Conservation (phyloP, 2,113 vertebrate genomes). For the Synchiropus splendidus region DNA sequence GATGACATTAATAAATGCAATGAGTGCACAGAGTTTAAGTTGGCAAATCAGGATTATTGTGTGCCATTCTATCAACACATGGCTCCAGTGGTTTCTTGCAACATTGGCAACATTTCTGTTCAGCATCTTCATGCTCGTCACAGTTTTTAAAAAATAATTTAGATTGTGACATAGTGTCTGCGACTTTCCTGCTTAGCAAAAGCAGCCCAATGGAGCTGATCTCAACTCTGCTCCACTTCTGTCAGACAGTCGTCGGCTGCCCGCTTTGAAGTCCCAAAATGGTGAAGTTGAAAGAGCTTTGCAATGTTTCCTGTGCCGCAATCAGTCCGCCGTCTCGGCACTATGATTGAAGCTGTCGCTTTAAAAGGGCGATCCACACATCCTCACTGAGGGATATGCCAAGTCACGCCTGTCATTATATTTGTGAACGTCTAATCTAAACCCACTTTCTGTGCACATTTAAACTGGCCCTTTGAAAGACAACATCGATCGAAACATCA, state of each 20-base stretch:
- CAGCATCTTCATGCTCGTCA: too few species aligned
- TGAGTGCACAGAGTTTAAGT: too few species aligned
- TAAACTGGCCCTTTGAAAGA: background rate
- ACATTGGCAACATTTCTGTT: too few species aligned
- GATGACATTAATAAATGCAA: too few species aligned
- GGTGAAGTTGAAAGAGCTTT: conserved; percentile 39
- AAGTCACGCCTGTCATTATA: conserved; percentile 8
- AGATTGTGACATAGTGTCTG: background rate
- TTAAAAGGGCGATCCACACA: conserved; percentile 7
- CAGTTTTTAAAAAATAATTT: too few species aligned
- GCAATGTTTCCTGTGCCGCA: conserved; percentile 22
- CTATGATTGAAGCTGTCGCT: conserved; percentile 18
- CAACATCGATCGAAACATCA: too few species aligned
- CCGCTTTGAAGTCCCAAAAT: conserved; percentile 30
- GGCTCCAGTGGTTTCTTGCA: too few species aligned
- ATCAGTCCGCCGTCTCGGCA: conserved; percentile 26
- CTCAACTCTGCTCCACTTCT: background rate
- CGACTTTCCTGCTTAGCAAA: conserved; percentile 5
- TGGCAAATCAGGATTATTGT: too few species aligned
- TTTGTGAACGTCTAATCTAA: conserved; percentile 8
- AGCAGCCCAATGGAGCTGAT: conserved; percentile 7
- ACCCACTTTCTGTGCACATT: background rate
- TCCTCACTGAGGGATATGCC: conserved; percentile 5
- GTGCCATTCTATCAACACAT: too few species aligned
- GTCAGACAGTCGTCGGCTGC: conserved; percentile 16